phyloP scores from a whole-genome alignment of 2,113 vertebrate genomes.

The Hippocampus barbouri region DNA sequence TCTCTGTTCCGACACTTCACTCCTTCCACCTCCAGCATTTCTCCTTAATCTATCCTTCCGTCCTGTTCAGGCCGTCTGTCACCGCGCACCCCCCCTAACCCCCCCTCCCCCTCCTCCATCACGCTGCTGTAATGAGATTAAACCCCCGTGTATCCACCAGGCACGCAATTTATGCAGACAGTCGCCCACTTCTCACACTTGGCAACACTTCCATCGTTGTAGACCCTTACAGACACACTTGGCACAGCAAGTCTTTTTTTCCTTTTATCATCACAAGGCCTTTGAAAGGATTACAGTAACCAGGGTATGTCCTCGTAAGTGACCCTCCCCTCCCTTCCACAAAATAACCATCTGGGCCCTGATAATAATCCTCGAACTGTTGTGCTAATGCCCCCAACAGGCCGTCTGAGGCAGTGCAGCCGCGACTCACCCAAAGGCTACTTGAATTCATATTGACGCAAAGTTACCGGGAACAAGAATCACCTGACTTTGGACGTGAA shows the following conservation, averaged over 20 bases:
- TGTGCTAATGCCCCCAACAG: conserved; percentile 27
- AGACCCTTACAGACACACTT: conserved; percentile 42
- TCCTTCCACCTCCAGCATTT: conserved; percentile 37
- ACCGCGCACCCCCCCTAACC: not conserved
- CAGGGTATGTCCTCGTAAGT: conserved; percentile 57
- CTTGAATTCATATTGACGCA: not conserved
- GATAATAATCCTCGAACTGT: conserved; percentile 34
- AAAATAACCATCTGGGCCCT: conserved; percentile 63
- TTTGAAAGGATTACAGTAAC: conserved; percentile 65
- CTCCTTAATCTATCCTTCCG: conserved; percentile 63
- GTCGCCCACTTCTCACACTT: conserved; percentile 2
- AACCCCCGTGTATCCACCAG: conserved; percentile 57
- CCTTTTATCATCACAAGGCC: conserved; percentile 54
- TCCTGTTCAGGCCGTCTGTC: conserved; percentile 67
- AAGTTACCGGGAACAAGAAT: not conserved
- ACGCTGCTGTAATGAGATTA: conserved; percentile 72
- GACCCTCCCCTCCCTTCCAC: too few species aligned
- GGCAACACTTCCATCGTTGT: conserved; percentile 8
- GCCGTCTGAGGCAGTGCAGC: conserved; percentile 10
- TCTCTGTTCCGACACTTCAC: conserved; percentile 48
- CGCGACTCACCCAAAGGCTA: conserved; percentile 23
- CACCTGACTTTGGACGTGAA: too few species aligned
- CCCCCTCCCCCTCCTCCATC: conserved; percentile 51
- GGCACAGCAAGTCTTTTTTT: conserved; percentile 51
- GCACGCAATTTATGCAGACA: conserved; percentile 40